Evolutionary conservation across 1,140 invertebrate genomes (phyloP), one percentile per base, ranked within the genome.

Genomic region (Zaprionus camerounensis): DNA sequence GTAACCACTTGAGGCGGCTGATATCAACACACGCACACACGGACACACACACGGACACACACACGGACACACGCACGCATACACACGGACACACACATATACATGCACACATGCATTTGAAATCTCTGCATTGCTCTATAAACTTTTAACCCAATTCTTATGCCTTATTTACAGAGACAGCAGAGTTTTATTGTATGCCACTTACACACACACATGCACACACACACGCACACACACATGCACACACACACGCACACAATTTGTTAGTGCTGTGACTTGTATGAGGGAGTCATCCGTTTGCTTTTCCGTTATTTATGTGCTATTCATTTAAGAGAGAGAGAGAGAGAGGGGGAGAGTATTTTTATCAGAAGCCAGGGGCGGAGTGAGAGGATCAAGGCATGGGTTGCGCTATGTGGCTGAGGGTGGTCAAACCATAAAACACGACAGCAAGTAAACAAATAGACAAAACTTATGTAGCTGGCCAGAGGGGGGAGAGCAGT

Each of bases 101-200:
- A 5, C 4, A 26, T 5, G 24, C 24, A 22, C 20, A 22, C 71
- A 62, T 64, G 65, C 67, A 71, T 78, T 78, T 83, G 72, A 82
- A 86, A 86, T 86, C 83, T 77, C 83, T 79, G 83, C 83, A 83
- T 83, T 86, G 80, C 84, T 87, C 84, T 88, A 87, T 87, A 88
- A 87, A 87, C 83, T 87, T 87, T 87, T 87, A 87, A 87, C 83
- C 83, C 71, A 87, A 87, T 87, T 87, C 77, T 77, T 80, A 72
- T 81, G 83, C 83, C 84, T 87, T 86, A 86, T 86, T 86, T 87
- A 87, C 80, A 85, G 68, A 87, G 80, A 82, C 80, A 78, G 83
- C 72, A 58, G 77, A 65, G 69, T 71, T 81, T 86, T 86, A 81
- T 85, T 84, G 76, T 79, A 78, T 61, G 44, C 65, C 57, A 76